Evolutionary conservation across 2,888 invertebrate species (phyloP), one percentile per base, ranked within the genome.

Genomic region (Hydraecia micacea): DNA sequence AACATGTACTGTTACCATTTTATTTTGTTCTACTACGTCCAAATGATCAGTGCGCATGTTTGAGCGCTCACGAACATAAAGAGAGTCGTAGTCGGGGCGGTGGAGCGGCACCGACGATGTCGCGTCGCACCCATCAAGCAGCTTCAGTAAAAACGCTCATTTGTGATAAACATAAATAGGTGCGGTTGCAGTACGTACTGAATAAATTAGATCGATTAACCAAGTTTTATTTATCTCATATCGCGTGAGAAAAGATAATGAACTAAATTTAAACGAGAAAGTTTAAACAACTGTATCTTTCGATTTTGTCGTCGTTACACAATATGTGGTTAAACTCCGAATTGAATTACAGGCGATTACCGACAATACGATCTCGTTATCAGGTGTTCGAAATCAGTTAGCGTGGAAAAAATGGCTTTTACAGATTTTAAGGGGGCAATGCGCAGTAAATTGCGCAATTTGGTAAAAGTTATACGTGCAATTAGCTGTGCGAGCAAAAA

Each of bases 201-300:
- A 94, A 95, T 95, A 95, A 92, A 94, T 95, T 95, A 95, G 91
- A 92, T 90, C 90, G 91, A 92, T 92, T 93, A 93, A 93, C 94
- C 94, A 93, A 94, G 92, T 93, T 93, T 93, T 90, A 91, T 90
- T 91, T 89, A 87, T 89, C 87, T 91, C 91, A 91, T 91, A 93
- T 93, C 92, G 93, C 95, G 96, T 96, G 96, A 95, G 96, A 96
- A 96, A 91, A 91, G 91, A 91, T 91, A 89, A 90, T 90, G 89
- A 92, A 91, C 90, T 87, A 90, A 88, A 91, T 89, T 85, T 87
- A 89, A 88, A 88, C 89, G 90, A 90, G 92, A 93, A 93, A 93
- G 92, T 93, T 91, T 88, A 89, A 90, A 85, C 80, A 89, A 85
- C 86, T 87, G 86, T 86, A 87, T 88, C 84, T 88, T 87, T 77